phyloP scores from a whole-genome alignment of 2,797 vertebrate genomes.

The Staurois parvus region DNA sequence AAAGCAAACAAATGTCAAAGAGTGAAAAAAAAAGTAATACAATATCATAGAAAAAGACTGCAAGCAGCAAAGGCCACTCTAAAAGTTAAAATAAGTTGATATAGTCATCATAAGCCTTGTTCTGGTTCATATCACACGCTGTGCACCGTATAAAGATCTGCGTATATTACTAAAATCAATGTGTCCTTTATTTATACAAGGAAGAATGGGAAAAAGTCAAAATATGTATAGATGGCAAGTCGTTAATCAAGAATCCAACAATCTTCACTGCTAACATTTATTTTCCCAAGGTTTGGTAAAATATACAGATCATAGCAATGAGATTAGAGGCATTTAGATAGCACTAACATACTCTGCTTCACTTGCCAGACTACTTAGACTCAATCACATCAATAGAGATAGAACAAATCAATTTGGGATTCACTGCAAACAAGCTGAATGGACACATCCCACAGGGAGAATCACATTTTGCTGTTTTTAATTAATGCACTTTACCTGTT shows the following conservation, averaged over 20 bases:
- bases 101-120: neutral
- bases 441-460: neutral
- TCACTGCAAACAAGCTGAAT: neutral
- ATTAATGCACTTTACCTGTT: neutral
- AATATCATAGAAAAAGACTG: neutral
- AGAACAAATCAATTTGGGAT: neutral
- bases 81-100: conserved; percentile 2
- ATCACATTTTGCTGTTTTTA: neutral
- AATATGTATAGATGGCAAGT: neutral
- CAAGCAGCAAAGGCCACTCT: neutral
- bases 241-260: neutral
- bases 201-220: neutral
- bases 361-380: neutral
- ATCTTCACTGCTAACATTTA: neutral
- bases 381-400: neutral
- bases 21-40: neutral
- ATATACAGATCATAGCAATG: neutral
- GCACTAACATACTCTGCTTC: neutral
- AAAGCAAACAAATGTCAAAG: conserved; percentile 12
- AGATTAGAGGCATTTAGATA: neutral
- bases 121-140: neutral
- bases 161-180: neutral
- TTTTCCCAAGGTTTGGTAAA: neutral
- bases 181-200: neutral
- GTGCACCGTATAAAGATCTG: neutral